Conservation (phyloP, 2,888 invertebrate species). For the Anoplius nigerrimus region DNA sequence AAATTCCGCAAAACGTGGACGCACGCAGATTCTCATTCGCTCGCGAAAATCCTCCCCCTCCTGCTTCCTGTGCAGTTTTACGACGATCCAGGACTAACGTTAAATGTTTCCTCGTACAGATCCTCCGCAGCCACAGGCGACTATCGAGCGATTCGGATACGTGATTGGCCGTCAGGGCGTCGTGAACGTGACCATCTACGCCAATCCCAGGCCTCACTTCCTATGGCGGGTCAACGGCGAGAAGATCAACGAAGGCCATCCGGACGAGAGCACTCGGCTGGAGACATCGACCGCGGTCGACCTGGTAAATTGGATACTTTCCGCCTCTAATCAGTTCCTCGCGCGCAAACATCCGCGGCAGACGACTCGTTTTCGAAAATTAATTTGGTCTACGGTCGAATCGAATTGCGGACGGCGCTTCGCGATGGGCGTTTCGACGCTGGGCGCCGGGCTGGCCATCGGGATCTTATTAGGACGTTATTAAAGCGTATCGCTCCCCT, state of each 20-base stretch:
- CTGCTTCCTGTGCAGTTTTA: neutral
- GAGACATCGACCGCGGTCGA: constrained; percentile 75
- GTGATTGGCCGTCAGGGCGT: constrained; percentile 83
- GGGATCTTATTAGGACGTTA: too few species aligned
- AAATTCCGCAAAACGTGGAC: too few species aligned
- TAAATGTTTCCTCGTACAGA: constrained; percentile 74
- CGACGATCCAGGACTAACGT: too few species aligned
- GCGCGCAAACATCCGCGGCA: neutral
- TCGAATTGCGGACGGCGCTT: neutral
- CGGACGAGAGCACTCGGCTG: constrained; percentile 76
- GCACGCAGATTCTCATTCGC: too few species aligned
- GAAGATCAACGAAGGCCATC: constrained; percentile 76
- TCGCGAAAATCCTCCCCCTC: too few species aligned
- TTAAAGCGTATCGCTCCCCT: too few species aligned
- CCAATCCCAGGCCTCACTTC: constrained; percentile 83
- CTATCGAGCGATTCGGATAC: constrained; percentile 83
- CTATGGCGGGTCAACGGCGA: constrained; percentile 82
- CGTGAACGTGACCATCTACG: constrained; percentile 83
- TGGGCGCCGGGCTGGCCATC: too few species aligned
- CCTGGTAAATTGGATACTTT: constrained; percentile 70
- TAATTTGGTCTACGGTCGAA: neutral
- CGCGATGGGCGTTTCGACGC: too few species aligned
- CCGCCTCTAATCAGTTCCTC: neutral
- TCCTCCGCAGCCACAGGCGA: constrained; percentile 79
- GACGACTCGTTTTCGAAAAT: neutral